Percentiles rank a stretch among this genome's conserved stretches.
Evolutionary conservation across 2,888 invertebrate species (phyloP).

Genomic region (Drosophila kanekoi): DNA sequence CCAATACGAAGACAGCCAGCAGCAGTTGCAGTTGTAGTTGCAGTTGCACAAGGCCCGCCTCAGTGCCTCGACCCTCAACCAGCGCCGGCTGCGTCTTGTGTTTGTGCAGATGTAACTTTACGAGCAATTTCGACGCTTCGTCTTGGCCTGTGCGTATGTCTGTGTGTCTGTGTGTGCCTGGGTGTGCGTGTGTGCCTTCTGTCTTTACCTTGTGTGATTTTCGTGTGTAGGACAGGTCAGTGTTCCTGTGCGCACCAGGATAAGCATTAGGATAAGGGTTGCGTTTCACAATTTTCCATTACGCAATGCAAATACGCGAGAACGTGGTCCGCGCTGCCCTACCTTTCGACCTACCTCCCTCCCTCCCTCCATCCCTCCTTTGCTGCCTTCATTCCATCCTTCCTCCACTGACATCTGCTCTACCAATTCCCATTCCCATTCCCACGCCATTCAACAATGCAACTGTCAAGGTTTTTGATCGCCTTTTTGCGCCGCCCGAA

Average conservation of each 20-base stretch:
- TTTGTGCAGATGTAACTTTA: constrained; percentile 75
- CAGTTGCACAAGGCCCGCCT: constrained; percentile 5
- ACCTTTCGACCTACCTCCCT: not conserved
- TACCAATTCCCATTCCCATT: constrained; percentile 21
- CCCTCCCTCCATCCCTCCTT: not conserved
- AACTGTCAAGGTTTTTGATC: constrained; percentile 73
- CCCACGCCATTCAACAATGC: constrained; percentile 74
- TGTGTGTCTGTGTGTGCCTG: constrained; percentile 14
- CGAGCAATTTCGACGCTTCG: constrained; percentile 21
- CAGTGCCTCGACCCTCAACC: constrained; percentile 1
- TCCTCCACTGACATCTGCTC: not conserved
- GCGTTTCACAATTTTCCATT: constrained; percentile 59
- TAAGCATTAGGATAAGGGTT: constrained; percentile 50
- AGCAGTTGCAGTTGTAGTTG: constrained; percentile 17
- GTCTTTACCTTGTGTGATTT: constrained; percentile 63
- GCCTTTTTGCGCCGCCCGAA: constrained; percentile 32
- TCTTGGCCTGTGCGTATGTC: constrained; percentile 23
- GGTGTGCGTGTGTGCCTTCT: constrained; percentile 36
- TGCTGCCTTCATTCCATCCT: not conserved
- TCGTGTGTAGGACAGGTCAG: constrained; percentile 71
- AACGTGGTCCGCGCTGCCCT: not conserved
- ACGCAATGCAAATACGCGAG: constrained; percentile 75
- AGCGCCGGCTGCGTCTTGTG: constrained; percentile 65
- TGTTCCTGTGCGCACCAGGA: constrained; percentile 46
- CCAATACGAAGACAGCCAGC: constrained; percentile 31